phyloP scores from a whole-genome alignment of 1,140 invertebrate species.

The Atopsyche davidsoni region DNA sequence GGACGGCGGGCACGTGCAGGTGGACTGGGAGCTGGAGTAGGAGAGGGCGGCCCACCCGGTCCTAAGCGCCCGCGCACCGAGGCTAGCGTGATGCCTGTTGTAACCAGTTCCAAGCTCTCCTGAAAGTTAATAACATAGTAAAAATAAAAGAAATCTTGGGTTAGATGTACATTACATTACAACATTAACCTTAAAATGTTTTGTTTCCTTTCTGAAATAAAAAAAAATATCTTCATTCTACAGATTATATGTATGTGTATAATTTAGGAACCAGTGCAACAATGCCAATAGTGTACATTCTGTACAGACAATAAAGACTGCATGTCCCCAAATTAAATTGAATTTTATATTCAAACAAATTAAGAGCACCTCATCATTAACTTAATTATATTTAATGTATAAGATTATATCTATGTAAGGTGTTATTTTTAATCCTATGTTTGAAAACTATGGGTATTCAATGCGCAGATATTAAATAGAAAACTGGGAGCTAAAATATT shows the following conservation, averaged over 20 bases:
- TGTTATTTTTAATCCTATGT: neutral
- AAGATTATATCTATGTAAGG: no score
- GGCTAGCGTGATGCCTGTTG: constrained; percentile 41
- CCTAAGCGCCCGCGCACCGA: constrained; percentile 22
- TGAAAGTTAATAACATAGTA: constrained; percentile 30
- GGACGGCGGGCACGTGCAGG: neutral
- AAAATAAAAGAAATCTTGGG: neutral
- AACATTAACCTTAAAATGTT: neutral
- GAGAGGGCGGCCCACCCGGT: neutral
- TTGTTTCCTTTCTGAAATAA: no score
- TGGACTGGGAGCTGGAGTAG: neutral
- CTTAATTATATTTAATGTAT: no score
- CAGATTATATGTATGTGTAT: no score
- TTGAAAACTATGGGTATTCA: neutral
- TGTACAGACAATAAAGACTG: no score
- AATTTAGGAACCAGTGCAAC: no score
- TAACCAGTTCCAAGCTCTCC: constrained; percentile 44
- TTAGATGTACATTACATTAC: neutral
- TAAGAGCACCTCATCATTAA: no score
- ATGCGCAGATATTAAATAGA: constrained; percentile 1
- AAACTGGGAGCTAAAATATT: neutral
- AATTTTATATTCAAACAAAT: no score
- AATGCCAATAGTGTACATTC: no score
- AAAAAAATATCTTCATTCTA: no score
- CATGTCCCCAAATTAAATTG: no score